Percentiles rank a stretch among this genome's conserved stretches.
These are phyloP conservation scores for Cinclus mexicanus DNA, from an alignment of 2,113 vertebrate genomes.

Conservation along the genomic window DNA sequence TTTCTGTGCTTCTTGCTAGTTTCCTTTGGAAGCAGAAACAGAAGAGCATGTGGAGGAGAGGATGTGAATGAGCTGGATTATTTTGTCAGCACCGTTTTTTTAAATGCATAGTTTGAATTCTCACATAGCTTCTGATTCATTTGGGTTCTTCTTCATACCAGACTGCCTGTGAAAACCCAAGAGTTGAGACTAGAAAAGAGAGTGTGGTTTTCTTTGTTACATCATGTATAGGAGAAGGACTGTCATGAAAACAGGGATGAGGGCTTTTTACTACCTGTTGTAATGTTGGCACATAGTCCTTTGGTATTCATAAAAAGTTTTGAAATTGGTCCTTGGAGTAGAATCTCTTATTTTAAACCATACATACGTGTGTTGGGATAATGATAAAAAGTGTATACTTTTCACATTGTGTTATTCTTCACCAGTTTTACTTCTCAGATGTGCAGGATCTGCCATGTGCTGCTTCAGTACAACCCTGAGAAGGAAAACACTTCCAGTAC, in stretches of 20 bases:
- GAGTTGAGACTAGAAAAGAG: slow-evolving; percentile 3
- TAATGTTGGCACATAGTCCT: neutral
- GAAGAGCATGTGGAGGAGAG: neutral
- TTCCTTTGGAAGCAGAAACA: slow-evolving; percentile 5
- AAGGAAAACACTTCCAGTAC: neutral
- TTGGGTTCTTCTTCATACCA: neutral
- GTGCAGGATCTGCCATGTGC: neutral
- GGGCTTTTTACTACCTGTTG: neutral
- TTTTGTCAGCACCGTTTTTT: slow-evolving; percentile 14
- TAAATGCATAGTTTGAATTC: slow-evolving; percentile 7
- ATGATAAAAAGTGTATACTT: fast-evolving
- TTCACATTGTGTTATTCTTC: neutral
- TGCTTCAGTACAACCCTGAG: neutral
- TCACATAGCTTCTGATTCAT: slow-evolving; percentile 8
- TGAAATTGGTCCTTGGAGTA: neutral
- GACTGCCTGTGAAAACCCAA: slow-evolving; percentile 21
- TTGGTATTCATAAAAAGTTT: neutral
- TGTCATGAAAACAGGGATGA: neutral
- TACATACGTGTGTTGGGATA: neutral
- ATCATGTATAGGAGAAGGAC: neutral
- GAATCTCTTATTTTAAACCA: neutral
- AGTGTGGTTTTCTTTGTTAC: neutral
- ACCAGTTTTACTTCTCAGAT: neutral
- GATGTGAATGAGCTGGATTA: slow-evolving; percentile 22
- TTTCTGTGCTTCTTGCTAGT: neutral